A percentile compares a stretch with the other conserved stretches of the same genome.
Conservation (phyloP, 2,888 invertebrate species). For the Operophtera brumata region DNA sequence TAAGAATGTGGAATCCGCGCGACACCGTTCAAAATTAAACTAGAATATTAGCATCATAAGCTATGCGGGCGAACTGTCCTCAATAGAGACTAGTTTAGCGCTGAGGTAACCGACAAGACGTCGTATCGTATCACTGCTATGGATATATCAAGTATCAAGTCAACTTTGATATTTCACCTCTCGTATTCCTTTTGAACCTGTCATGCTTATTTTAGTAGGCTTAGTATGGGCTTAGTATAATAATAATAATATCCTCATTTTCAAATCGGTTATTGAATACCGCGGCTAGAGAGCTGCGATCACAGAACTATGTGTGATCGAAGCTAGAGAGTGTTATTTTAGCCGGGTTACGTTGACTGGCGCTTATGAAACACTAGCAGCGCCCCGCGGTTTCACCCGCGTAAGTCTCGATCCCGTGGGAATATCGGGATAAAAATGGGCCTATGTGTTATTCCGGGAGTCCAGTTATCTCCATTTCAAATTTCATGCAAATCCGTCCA, state of each 20-base stretch:
- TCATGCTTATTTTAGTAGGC: conserved; percentile 4
- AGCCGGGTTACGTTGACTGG: conserved; percentile 3
- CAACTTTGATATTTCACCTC: conserved; percentile 26
- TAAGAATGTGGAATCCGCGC: too few species aligned
- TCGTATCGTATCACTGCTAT: conserved; percentile 35
- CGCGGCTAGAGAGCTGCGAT: too few species aligned
- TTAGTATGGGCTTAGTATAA: neutral
- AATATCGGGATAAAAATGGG: too few species aligned
- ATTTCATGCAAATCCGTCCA: too few species aligned
- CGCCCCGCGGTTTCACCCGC: too few species aligned
- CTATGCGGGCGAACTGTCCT: conserved; percentile 46
- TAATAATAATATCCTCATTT: conserved; percentile 10
- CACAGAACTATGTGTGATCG: too few species aligned
- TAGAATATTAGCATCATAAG: conserved; percentile 33
- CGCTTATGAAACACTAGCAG: neutral
- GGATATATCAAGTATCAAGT: conserved; percentile 14
- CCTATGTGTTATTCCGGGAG: too few species aligned
- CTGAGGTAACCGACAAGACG: conserved; percentile 47
- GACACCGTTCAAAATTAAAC: neutral
- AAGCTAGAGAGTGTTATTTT: too few species aligned
- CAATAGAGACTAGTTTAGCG: conserved; percentile 47
- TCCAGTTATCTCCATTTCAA: too few species aligned
- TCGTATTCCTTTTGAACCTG: conserved; percentile 3
- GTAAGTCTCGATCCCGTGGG: too few species aligned
- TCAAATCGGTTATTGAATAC: neutral